Evolutionary conservation across 2,888 invertebrate genomes (phyloP), one percentile per base, ranked within the genome.

Genomic region (Hartigia nigra): DNA sequence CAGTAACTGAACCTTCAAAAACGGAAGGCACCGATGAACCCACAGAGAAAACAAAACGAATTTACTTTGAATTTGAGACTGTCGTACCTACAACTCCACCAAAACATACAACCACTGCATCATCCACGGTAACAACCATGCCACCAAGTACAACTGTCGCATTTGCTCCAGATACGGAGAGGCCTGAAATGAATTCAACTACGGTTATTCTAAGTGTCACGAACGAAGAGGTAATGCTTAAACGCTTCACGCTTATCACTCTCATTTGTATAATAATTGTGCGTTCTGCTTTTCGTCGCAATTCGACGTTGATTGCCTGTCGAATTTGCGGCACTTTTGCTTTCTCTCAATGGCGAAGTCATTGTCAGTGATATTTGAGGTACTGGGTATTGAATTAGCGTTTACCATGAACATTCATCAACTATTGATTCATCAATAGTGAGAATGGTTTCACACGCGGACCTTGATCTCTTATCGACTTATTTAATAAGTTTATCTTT

Each of bases 211-310:
- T 84, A 84, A 90, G 88, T 87, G 81, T 86, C 82, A 90, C 90
- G 77, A 85, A 86, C 79, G 87, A 90, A 77, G 91, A 91, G 91
- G 91, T 91, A 91, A 91, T 88, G 90, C 91, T 90, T 91, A 83
- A 76, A 83, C 74, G 88, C 89, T 88, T 88, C 77, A 76, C 81
- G 85, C 84, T 85, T 84, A 79, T 77, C 69, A 74, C 37, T 79
- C 69, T 79, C 69, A 35, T 74, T 74, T 78, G 12, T n/a, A 77
- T 31, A 34, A 34, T 70, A 69, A 72, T 31, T 14, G 31, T 12
- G 72, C 72, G 31, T 34, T 34, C 31, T 34, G 72, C 72, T 72
- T 72, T 34, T 4, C 72, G 31, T 23, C 55, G 55, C 55, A 1
- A 55, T 55, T 55, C 55, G 55, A 23, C 55, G 5, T 23, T 14